phyloP scores from a whole-genome alignment of 2,797 vertebrate genomes.

The Lemur catta region DNA sequence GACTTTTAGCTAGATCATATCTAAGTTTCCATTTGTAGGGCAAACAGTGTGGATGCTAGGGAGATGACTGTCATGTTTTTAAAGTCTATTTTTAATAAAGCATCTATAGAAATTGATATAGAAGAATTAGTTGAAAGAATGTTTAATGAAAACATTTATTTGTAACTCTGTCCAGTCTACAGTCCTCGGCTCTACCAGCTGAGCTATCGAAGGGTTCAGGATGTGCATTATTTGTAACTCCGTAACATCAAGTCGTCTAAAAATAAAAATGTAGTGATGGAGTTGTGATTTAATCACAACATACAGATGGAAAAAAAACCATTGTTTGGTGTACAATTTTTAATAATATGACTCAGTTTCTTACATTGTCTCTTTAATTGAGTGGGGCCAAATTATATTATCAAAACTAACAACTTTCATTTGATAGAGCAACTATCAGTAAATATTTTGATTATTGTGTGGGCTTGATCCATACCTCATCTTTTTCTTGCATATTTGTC shows the following conservation, averaged over 20 bases:
- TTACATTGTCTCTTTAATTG: not conserved
- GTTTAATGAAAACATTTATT: not conserved
- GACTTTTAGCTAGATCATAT: not conserved
- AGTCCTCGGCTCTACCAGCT: conserved; percentile 82
- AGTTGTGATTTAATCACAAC: not conserved
- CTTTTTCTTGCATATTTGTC: not conserved
- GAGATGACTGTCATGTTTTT: not conserved
- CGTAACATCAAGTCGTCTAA: not conserved
- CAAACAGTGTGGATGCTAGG: rapidly evolving
- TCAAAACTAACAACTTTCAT: not conserved
- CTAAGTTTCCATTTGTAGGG: not conserved
- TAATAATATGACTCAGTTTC: not conserved
- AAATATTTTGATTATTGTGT: not conserved
- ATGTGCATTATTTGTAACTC: not conserved
- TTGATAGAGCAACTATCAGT: not conserved
- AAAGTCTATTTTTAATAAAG: not conserved
- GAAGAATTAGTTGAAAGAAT: not conserved
- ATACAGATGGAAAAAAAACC: not conserved
- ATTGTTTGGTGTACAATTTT: not conserved
- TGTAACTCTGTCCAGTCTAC: conserved; percentile 52
- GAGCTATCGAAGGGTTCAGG: conserved; percentile 83
- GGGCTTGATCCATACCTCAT: not conserved
- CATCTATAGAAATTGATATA: not conserved
- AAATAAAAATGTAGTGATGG: not conserved
- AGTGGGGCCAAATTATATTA: not conserved